These are phyloP conservation scores for Imbricaverruca yamaguchii DNA, from an alignment of 2,888 invertebrate species.

Conservation along the genomic window DNA sequence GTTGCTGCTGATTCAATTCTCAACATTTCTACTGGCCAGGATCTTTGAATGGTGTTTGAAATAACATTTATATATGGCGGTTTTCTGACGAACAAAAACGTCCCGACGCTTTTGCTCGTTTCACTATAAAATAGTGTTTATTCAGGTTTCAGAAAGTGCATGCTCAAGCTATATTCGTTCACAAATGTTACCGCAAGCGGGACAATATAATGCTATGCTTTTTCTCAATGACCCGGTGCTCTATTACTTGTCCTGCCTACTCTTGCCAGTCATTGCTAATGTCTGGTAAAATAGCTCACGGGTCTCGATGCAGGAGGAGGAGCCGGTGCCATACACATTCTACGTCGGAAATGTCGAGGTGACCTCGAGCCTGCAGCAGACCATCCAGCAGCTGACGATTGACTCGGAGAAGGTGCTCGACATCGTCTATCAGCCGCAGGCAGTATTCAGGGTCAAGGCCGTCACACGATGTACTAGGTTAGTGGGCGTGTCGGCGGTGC, in stretches of 20 bases:
- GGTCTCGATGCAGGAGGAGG: conserved; percentile 48
- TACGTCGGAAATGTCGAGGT: conserved; percentile 86
- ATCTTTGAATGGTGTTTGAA: no score
- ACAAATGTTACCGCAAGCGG: no score
- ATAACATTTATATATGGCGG: no score
- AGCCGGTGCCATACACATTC: conserved; percentile 72
- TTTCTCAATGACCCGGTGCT: no score
- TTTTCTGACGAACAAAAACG: no score
- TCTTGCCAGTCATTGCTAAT: neutral
- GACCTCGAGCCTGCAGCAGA: conserved; percentile 58
- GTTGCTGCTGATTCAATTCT: no score
- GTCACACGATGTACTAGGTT: conserved; percentile 42
- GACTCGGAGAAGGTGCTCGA: conserved; percentile 78
- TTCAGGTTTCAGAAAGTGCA: no score
- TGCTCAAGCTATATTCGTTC: no score
- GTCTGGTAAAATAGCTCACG: neutral
- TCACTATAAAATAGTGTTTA: no score
- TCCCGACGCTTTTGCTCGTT: no score
- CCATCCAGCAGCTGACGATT: conserved; percentile 57
- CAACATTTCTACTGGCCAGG: no score
- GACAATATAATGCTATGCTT: neutral
- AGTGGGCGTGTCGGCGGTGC: neutral
- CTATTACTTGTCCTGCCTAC: neutral
- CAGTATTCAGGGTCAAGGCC: conserved; percentile 70
- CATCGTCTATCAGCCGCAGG: conserved; percentile 94